Evolutionary conservation across 2,113 vertebrate species (phyloP).

Genomic region (Columba janthina): DNA sequence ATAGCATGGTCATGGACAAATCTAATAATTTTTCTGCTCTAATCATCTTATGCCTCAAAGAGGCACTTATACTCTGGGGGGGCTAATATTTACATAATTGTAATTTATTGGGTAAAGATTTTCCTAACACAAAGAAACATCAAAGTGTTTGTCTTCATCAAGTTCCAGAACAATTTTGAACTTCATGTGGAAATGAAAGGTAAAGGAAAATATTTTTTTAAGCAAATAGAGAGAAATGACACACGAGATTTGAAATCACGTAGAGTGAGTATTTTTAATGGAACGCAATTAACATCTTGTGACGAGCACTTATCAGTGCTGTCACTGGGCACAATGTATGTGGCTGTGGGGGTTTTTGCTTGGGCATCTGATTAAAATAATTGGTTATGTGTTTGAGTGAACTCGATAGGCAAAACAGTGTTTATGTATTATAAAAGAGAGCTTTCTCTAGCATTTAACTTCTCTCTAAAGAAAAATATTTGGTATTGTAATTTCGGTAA

Average conservation of each 20-base stretch:
- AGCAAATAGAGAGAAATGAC: not conserved
- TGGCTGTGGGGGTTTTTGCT: not conserved
- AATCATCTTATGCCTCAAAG: slow-evolving; percentile 60
- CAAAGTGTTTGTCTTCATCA: slow-evolving; percentile 64
- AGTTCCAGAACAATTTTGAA: slow-evolving; percentile 40
- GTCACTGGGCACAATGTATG: not conserved
- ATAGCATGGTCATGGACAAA: slow-evolving; percentile 48
- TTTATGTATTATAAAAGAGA: not conserved
- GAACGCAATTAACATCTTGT: slow-evolving; percentile 5
- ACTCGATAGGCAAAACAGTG: not conserved
- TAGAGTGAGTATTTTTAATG: not conserved
- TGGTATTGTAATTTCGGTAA: not conserved
- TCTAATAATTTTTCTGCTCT: slow-evolving; percentile 66
- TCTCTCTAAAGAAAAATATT: not conserved
- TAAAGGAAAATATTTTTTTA: slow-evolving; percentile 18
- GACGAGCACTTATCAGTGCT: not conserved
- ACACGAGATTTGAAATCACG: not conserved
- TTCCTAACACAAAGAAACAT: slow-evolving; percentile 36
- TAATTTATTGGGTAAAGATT: slow-evolving; percentile 67
- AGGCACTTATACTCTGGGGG: slow-evolving; percentile 22
- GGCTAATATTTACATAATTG: slow-evolving; percentile 69
- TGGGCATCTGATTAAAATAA: slow-evolving; percentile 38
- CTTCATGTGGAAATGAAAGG: not conserved
- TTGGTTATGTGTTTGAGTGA: not conserved
- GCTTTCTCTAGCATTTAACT: not conserved